Conservation (phyloP, 2,888 invertebrate species). For the Cremastinae sp. region DNA sequence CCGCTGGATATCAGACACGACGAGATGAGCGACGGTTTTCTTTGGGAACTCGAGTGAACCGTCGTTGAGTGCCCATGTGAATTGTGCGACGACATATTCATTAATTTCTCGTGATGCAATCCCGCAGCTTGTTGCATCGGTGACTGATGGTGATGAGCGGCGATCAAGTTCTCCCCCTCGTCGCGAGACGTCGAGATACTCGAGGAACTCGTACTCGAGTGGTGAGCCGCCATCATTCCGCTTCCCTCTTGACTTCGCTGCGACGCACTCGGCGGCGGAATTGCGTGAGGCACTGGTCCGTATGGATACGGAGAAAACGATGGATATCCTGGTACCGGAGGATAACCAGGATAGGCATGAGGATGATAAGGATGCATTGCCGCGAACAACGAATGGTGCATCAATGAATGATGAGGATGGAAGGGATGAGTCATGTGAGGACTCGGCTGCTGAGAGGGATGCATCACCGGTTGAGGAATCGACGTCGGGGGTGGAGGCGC, state of each 20-base stretch:
- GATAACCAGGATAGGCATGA: conserved; percentile 81
- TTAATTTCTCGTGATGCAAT: conserved; percentile 85
- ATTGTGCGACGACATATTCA: conserved; percentile 82
- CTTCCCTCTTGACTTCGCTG: conserved; percentile 83
- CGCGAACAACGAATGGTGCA: conserved; percentile 86
- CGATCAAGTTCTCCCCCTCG: conserved; percentile 80
- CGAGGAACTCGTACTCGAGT: conserved; percentile 83
- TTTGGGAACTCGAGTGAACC: conserved; percentile 69
- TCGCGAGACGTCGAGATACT: conserved; percentile 87
- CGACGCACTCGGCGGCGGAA: conserved; percentile 84
- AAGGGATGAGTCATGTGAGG: conserved; percentile 85
- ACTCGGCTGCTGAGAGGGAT: conserved; percentile 88
- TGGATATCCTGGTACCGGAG: conserved; percentile 77
- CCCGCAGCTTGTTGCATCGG: conserved; percentile 80
- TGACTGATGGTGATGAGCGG: conserved; percentile 86
- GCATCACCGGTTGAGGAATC: conserved; percentile 86
- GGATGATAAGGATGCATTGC: conserved; percentile 87
- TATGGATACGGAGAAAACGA: conserved; percentile 85
- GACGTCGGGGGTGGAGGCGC: conserved; percentile 84
- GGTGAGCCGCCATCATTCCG: conserved; percentile 86
- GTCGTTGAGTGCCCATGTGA: conserved; percentile 77
- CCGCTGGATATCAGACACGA: conserved; percentile 72
- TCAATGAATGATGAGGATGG: conserved; percentile 88
- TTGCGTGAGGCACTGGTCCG: conserved; percentile 87
- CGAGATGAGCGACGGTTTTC: conserved; percentile 64